phyloP scores from a whole-genome alignment of 2,113 vertebrate genomes.

The Typhlomys cinereus region DNA sequence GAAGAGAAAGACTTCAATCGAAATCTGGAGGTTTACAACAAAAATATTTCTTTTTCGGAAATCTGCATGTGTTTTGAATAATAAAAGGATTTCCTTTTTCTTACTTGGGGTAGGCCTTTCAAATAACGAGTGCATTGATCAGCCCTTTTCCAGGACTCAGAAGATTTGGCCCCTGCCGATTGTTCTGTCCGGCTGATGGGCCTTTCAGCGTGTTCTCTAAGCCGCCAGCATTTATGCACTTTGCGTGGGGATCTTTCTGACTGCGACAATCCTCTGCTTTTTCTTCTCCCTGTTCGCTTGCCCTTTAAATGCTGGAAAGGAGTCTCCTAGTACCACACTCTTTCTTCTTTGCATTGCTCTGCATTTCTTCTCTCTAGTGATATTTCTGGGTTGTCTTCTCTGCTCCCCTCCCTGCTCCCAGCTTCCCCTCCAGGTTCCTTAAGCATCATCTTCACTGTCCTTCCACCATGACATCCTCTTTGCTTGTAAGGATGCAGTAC shows the following conservation, averaged over 20 bases:
- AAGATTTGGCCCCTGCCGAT: neutral
- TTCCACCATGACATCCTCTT: neutral
- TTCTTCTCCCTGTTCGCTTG: too few relatives aligned
- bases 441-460: neutral
- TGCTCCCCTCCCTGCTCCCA: neutral
- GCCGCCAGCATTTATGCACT: neutral
- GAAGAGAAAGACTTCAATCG: constrained; percentile 1
- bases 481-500: neutral
- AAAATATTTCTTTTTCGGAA: neutral
- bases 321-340: neutral
- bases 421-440: neutral
- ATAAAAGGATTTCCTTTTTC: constrained; percentile 27
- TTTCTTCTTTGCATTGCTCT: neutral
- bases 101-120: neutral
- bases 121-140: neutral
- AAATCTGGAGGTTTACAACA: neutral
- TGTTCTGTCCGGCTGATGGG: neutral
- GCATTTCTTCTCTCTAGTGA: neutral
- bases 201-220: constrained; percentile 17
- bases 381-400: neutral
- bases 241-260: constrained; percentile 25
- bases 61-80: constrained; percentile 44
- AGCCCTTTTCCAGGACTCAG: neutral
- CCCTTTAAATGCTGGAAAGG: neutral
- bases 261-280: neutral